Evolutionary conservation across 2,888 invertebrate species (phyloP), one percentile per base, ranked within the genome.

Genomic region (Leptopilina drosophilae): DNA sequence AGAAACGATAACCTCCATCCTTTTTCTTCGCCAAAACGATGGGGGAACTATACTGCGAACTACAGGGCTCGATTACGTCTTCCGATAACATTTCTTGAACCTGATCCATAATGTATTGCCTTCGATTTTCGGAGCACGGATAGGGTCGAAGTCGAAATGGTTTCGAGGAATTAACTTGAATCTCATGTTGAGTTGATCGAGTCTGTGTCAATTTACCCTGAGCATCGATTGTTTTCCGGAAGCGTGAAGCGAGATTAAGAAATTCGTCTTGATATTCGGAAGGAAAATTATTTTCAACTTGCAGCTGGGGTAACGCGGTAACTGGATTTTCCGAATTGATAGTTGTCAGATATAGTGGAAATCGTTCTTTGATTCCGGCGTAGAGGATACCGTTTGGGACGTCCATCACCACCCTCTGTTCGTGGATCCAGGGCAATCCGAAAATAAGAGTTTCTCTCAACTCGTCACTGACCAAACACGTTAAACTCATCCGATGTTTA

Each of bases 131-230:
- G 1, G 20, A 20, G 20, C 20, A 20, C 1, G 20, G 20, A 20
- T 20, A 20, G 20, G 20, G 20, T 1, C 20, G 20, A 1, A 20
- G 20, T 20, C 20, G 20, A 20, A 20, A 20, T 1, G 20, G 20
- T 1, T n/a, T 40, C 8, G 69, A 40, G 0, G 78, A 69, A 3
- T 59, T 80, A 0, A 82, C n/a, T 15, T 64, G 49, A 14, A 83
- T 82, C 2, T n/a, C 53, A 42, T 83, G 81, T 8, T 66, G 64
- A 4, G 78, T 64, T 0, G 49, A 66, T 12, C 65, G 78, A 0
- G 77, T 80, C 46, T 80, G 77, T 5, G 49, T n/a, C 0, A 79
- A 15, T 12, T n/a, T 69, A 14, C 26, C 64, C 0, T 7, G 20
- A 0, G 46, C 2, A 5, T 77, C n/a, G 40, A 75, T 77, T 1